Percentiles rank a stretch among this genome's conserved stretches.
phyloP scores from a whole-genome alignment of 2,113 vertebrate genomes.

The Nannobrachium achirus region DNA sequence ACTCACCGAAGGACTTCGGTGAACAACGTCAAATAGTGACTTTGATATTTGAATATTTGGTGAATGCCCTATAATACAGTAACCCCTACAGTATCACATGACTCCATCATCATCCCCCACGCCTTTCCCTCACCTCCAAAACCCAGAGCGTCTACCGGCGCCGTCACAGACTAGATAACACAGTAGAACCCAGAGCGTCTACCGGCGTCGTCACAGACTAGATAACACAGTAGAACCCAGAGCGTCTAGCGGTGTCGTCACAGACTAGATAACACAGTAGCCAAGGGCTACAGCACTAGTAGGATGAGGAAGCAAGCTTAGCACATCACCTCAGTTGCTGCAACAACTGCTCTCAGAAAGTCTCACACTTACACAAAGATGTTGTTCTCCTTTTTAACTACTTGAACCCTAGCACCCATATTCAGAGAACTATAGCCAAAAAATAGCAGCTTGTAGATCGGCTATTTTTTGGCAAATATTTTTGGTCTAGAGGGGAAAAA shows the following conservation, averaged over 20 bases:
- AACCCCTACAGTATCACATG: background rate
- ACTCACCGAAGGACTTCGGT: no score
- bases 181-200: no score
- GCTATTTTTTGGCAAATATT: no score
- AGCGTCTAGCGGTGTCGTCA: slow-evolving; percentile 29
- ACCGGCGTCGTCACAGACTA: no score
- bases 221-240: slow-evolving; percentile 44
- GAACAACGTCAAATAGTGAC: no score
- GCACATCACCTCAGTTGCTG: slow-evolving; percentile 1
- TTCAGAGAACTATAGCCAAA: no score
- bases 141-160: slow-evolving; percentile 8
- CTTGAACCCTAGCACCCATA: no score
- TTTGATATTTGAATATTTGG: no score
- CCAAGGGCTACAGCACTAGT: slow-evolving; percentile 22
- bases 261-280: slow-evolving; percentile 46
- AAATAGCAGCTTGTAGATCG: no score
- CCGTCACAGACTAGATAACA: slow-evolving; percentile 55
- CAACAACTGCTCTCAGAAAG: slow-evolving; percentile 9
- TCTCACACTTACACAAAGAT: background rate
- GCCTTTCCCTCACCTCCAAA: slow-evolving; percentile 7
- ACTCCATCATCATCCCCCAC: slow-evolving; percentile 2
- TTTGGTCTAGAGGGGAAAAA: no score
- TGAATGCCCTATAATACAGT: no score
- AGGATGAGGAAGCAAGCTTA: slow-evolving; percentile 29
- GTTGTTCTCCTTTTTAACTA: no score